Base-by-base conservation (phyloP, 2,888 invertebrate species). In the Nomada fucata region DNA sequence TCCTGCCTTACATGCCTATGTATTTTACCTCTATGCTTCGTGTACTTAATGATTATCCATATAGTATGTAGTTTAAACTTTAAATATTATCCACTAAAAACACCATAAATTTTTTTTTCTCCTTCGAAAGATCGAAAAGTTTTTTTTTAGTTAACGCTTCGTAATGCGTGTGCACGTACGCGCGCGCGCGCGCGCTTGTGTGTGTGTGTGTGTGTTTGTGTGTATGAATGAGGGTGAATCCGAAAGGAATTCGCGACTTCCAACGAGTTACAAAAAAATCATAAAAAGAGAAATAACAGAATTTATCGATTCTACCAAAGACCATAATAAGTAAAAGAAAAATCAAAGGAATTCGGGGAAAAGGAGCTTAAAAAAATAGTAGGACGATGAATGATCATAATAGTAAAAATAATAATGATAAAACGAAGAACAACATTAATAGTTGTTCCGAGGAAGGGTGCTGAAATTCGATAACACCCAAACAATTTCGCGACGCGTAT, bases 11-110 rank as follows among this genome's bases (percentile, higher is more conserved):
- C 81, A 91, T 87, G 91, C 86, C 91, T 92, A 92, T 91, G 86
- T 89, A 91, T 84, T 88, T 92, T 92, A 91, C 89, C 92, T 91
- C 91, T 93, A 93, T 93, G 90, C 84, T 90, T 90, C 88, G 91
- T 92, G 93, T 93, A 93, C 93, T 92, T 93, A 93, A 93, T 91
- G 92, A 92, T 93, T 93, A 93, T 92, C 91, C 92, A 90, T 93
- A 92, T 90, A 92, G 90, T 92, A 93, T 91, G 91, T 91, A 63
- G 63, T 79, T 77, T 36, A 92, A 91, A 92, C 89, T 91, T 92
- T 92, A 93, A 92, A 93, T 91, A 91, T 93, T 93, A 93, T 90
- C 90, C 89, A 90, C 92, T 93, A 93, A 92, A 91, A 92, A 93
- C 92, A 91, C 90, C 90, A 90, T 91, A 91, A 88, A 85, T 83